phyloP scores from a whole-genome alignment of 2,888 invertebrate genomes.

The Slavum lentiscoides region DNA sequence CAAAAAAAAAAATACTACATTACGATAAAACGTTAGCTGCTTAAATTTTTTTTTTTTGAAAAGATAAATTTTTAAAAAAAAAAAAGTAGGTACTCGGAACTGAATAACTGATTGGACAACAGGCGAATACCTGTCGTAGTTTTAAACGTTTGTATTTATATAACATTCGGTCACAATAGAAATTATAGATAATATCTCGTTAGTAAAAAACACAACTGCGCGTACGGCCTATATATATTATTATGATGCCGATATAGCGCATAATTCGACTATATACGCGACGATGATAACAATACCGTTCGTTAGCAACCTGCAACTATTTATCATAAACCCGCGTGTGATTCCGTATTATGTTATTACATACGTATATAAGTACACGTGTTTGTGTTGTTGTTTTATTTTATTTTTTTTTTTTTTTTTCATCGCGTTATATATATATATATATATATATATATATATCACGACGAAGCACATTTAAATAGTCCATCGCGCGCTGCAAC shows the following conservation, averaged over 20 bases:
- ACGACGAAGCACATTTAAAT: too few relatives aligned
- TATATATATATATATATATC: too few relatives aligned
- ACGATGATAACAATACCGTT: slow-evolving; percentile 40
- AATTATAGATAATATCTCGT: slow-evolving; percentile 39
- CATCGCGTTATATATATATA: too few relatives aligned
- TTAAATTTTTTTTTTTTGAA: too few relatives aligned
- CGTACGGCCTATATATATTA: neutral
- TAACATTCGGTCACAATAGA: slow-evolving; percentile 7
- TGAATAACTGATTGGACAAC: slow-evolving; percentile 1
- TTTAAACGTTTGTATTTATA: neutral
- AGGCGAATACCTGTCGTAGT: neutral
- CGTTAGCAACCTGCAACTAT: slow-evolving; percentile 20
- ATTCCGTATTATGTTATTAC: slow-evolving; percentile 24
- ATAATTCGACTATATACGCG: too few relatives aligned
- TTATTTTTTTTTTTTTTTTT: neutral
- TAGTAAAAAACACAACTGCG: slow-evolving; percentile 22
- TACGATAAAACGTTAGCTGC: too few relatives aligned
- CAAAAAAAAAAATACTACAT: too few relatives aligned
- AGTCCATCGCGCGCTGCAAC: too few relatives aligned
- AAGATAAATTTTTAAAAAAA: too few relatives aligned
- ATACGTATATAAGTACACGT: neutral
- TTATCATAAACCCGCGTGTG: slow-evolving; percentile 3
- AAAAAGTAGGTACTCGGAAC: neutral
- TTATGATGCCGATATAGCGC: too few relatives aligned
- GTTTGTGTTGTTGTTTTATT: neutral